A percentile compares a stretch with the other conserved stretches of the same genome.
phyloP scores from a whole-genome alignment of 2,888 invertebrate species.

The Ichneumoninae sp. region DNA sequence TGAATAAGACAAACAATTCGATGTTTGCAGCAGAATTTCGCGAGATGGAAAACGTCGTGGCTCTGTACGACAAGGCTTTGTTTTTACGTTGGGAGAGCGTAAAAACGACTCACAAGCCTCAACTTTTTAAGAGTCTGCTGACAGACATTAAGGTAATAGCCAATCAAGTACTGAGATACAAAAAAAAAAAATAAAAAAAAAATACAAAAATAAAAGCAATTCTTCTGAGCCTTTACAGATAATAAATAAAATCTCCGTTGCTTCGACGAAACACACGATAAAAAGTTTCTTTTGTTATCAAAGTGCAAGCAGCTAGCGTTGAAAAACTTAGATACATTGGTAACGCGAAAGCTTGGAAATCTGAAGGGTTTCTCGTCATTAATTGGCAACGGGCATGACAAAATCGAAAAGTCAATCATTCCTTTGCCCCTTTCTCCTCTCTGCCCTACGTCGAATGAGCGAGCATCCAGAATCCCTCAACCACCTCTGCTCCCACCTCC shows the following conservation, averaged over 20 bases:
- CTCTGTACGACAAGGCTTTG: conserved; percentile 78
- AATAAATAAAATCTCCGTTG: no score
- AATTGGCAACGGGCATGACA: conserved; percentile 25
- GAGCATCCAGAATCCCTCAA: conserved; percentile 60
- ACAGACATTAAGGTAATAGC: conserved; percentile 69
- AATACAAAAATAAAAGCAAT: neutral
- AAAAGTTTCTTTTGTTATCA: conserved; percentile 11
- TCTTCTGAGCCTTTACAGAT: no score
- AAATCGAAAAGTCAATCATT: conserved; percentile 46
- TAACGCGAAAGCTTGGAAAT: conserved; percentile 71
- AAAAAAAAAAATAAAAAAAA: neutral
- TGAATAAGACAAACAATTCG: neutral
- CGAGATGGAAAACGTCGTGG: conserved; percentile 79
- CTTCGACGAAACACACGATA: no score
- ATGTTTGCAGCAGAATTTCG: conserved; percentile 71
- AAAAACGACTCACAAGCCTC: conserved; percentile 74
- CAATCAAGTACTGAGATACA: neutral
- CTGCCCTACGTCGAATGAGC: conserved; percentile 26
- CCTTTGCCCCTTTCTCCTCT: conserved; percentile 63
- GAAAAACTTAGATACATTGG: conserved; percentile 73
- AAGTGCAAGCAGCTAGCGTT: conserved; percentile 77
- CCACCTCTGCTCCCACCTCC: conserved; percentile 67
- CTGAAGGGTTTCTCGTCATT: conserved; percentile 51
- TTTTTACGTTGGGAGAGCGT: conserved; percentile 78
- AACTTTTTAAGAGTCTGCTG: conserved; percentile 72